Conservation (phyloP, 2,888 invertebrate genomes). For the Agrotis segetum region DNA sequence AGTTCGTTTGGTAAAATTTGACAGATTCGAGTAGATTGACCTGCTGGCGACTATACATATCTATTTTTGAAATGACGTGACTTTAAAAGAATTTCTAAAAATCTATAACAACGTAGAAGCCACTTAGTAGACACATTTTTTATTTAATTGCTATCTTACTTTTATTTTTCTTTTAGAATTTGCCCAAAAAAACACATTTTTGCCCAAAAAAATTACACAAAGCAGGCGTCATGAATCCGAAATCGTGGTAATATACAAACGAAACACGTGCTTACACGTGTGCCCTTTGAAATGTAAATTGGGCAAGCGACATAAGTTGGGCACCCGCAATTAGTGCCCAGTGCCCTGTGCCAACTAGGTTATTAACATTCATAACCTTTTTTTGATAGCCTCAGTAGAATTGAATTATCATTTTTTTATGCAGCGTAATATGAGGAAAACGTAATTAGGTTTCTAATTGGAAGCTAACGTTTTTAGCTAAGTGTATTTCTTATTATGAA, state of each 20-base stretch:
- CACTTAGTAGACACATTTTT: neutral
- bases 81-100: neutral
- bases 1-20: too few species aligned
- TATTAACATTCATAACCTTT: conserved; percentile 57
- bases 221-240: conserved; percentile 49
- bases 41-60: too few species aligned
- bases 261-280: conserved; percentile 38
- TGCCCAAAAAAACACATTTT: conserved; percentile 13
- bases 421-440: neutral
- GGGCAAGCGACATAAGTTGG: conserved; percentile 37
- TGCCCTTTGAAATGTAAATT: conserved; percentile 66
- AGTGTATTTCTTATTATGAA: neutral
- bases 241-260: conserved; percentile 45
- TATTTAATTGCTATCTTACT: neutral
- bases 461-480: neutral
- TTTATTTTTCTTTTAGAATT: neutral
- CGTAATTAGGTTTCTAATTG: conserved; percentile 47
- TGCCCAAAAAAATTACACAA: conserved; percentile 11
- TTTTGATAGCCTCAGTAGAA: conserved; percentile 39
- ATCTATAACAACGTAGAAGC: neutral
- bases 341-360: conserved; percentile 49
- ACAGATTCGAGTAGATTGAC: too few species aligned
- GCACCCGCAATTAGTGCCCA: conserved; percentile 58
- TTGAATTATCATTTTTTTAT: conserved; percentile 43
- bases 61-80: neutral